Evolutionary conservation across 2,888 invertebrate species (phyloP).

Genomic region (Geophilus truncorum): DNA sequence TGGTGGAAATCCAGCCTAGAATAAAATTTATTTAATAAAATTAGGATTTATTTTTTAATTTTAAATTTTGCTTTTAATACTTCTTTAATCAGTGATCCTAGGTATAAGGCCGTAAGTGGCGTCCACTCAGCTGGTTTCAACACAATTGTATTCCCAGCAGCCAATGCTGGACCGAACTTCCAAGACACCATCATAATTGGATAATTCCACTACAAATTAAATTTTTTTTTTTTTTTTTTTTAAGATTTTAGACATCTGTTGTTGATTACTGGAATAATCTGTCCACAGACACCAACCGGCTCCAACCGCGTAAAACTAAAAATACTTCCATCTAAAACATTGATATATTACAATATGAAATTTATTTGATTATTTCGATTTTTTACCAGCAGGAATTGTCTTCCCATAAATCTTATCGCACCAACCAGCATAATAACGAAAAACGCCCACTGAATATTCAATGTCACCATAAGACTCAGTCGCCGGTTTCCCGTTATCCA

Average conservation of each 20-base stretch:
- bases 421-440: constrained; percentile 73
- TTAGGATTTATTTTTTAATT: neutral
- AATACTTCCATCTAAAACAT: constrained; percentile 51
- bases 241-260: too few relatives aligned
- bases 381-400: constrained; percentile 72
- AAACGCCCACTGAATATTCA: constrained; percentile 40
- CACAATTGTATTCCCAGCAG: constrained; percentile 48
- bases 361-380: too few relatives aligned
- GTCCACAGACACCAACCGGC: constrained; percentile 61
- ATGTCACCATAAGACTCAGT: constrained; percentile 49
- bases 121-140: constrained; percentile 51
- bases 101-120: constrained; percentile 48
- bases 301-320: constrained; percentile 58
- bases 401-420: constrained; percentile 80
- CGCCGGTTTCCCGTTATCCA: constrained; percentile 56
- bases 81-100: constrained; percentile 46
- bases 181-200: constrained; percentile 45
- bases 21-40: neutral
- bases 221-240: too few relatives aligned
- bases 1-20: constrained; percentile 46
- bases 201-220: constrained; percentile 51
- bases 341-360: too few relatives aligned
- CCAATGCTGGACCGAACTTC: constrained; percentile 48
- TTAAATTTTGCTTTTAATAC: constrained; percentile 31
- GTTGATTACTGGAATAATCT: constrained; percentile 54